phyloP scores from a whole-genome alignment of 2,888 invertebrate species.

The Strigamia transsilvanica region DNA sequence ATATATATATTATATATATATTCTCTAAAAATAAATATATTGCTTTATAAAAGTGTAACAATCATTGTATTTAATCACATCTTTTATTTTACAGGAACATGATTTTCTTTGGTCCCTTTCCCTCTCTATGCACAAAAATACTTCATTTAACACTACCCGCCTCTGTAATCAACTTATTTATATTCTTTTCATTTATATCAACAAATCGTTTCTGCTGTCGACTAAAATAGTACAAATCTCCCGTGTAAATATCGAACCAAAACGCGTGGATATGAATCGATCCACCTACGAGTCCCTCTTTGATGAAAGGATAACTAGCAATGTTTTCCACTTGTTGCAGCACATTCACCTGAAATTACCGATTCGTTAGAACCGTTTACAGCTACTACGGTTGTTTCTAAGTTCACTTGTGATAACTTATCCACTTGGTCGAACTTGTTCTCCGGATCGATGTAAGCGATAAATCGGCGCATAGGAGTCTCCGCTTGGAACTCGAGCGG shows the following conservation, averaged over 20 bases:
- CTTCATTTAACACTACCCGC: background rate
- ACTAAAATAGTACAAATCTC: conserved; percentile 94
- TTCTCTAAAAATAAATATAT: conserved; percentile 54
- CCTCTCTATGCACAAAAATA: no score
- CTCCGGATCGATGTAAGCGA: conserved; percentile 93
- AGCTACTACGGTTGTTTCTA: background rate
- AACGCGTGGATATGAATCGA: conserved; percentile 90
- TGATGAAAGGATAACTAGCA: conserved; percentile 89
- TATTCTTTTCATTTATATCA: conserved; percentile 82
- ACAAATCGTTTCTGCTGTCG: conserved; percentile 84
- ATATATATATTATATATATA: conserved; percentile 53
- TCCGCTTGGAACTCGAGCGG: conserved; percentile 87
- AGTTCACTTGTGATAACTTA: conserved; percentile 87
- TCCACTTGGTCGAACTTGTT: conserved; percentile 87
- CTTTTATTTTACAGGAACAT: background rate
- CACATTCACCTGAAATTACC: conserved; percentile 76
- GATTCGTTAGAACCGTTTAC: no score
- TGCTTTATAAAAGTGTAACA: conserved; percentile 52
- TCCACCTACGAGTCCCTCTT: conserved; percentile 79
- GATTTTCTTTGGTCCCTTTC: background rate
- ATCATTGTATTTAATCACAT: background rate
- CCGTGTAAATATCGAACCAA: conserved; percentile 98
- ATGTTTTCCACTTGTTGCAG: conserved; percentile 92
- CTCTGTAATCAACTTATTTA: conserved; percentile 61
- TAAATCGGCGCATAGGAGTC: conserved; percentile 85